Evolutionary conservation across 1,140 invertebrate species (phyloP).

Genomic region (Halictus rubicundus): DNA sequence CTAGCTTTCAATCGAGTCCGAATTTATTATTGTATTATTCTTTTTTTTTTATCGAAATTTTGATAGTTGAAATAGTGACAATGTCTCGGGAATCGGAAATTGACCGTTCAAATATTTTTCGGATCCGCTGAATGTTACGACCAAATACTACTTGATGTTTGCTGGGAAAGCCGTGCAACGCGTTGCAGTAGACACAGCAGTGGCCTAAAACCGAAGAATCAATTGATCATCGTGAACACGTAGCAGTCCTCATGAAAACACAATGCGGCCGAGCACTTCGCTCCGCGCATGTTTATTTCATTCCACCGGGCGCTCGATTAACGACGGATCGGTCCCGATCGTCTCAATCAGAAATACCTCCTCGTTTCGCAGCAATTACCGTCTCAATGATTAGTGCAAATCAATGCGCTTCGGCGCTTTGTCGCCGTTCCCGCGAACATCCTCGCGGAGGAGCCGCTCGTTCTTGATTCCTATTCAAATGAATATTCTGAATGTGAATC

Average conservation of each 20-base stretch:
- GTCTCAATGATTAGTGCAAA: conserved; percentile 39
- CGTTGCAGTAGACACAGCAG: no score
- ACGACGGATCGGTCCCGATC: conserved; percentile 15
- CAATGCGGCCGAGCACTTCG: background rate
- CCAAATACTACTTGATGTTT: no score
- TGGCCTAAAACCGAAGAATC: background rate
- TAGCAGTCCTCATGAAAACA: background rate
- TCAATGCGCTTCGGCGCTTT: conserved; percentile 36
- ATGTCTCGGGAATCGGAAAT: no score
- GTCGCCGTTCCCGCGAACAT: conserved; percentile 21
- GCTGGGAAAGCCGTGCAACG: no score
- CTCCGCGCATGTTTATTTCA: conserved; percentile 21
- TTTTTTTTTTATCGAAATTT: no score
- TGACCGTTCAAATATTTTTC: no score
- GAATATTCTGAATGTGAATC: conserved; percentile 17
- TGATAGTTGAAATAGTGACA: no score
- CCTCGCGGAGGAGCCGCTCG: conserved; percentile 8
- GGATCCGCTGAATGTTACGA: no score
- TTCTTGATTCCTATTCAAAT: conserved; percentile 51
- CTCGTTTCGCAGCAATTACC: conserved; percentile 35
- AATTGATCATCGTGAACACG: background rate
- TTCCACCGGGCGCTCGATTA: conserved; percentile 26
- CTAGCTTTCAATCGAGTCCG: no score
- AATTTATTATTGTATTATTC: no score
- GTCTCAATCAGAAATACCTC: conserved; percentile 9